Conservation (phyloP, 1,140 invertebrate genomes). For the Tetranychus urticae region DNA sequence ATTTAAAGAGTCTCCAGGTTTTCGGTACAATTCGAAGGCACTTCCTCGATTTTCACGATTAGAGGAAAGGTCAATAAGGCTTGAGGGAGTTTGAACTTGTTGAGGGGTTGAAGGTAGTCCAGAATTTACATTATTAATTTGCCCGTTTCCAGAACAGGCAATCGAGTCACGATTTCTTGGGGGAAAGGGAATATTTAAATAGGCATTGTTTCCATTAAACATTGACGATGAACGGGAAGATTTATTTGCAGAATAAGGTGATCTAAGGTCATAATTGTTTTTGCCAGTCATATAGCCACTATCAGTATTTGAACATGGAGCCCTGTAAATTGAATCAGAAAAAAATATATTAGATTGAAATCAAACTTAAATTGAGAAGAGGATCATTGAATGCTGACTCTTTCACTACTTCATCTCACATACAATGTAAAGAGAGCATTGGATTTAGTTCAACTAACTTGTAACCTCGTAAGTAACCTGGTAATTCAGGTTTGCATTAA, state of each 20-base stretch:
- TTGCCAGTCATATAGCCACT: not conserved
- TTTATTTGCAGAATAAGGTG: not conserved
- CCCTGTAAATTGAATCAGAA: not conserved
- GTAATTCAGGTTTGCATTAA: no score
- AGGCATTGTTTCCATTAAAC: conserved; percentile 10
- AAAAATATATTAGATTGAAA: not conserved
- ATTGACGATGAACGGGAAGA: not conserved
- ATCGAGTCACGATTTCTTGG: conserved; percentile 1
- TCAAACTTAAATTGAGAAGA: no score
- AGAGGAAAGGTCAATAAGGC: conserved; percentile 42
- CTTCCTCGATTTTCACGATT: conserved; percentile 64
- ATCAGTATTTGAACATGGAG: conserved; percentile 1
- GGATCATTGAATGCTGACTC: no score
- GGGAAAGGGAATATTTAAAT: conserved; percentile 13
- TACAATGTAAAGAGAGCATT: no score
- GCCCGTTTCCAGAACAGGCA: conserved; percentile 3
- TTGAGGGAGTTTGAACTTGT: conserved; percentile 15
- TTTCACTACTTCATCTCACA: no score
- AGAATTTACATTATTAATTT: not conserved
- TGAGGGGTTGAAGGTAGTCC: not conserved
- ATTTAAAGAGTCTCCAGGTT: conserved; percentile 29
- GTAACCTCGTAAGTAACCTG: no score
- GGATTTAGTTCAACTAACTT: not conserved
- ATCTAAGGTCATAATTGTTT: conserved; percentile 8
- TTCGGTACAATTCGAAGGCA: conserved; percentile 79